These are phyloP conservation scores for Thalassarche chlororhynchos DNA, from an alignment of 2,113 vertebrate genomes.

Conservation along the genomic window DNA sequence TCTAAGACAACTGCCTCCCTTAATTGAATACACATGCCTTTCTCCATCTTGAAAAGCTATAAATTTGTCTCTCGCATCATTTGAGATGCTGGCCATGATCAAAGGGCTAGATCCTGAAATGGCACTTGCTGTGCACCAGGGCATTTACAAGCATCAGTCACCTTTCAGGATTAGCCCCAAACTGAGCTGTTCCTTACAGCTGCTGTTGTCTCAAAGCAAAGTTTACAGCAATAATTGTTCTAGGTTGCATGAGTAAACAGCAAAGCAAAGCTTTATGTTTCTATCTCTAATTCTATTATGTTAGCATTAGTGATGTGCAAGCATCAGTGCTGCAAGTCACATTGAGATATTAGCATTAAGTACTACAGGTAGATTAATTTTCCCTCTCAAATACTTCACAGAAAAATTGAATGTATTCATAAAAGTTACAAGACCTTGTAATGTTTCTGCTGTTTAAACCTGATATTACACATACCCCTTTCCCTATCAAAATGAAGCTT, in stretches of 20 bases:
- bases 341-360: background rate
- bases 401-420: background rate
- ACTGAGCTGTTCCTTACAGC: background rate
- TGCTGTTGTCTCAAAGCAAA: background rate
- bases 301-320: background rate
- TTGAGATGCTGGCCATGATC: background rate
- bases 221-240: background rate
- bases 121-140: background rate
- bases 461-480: background rate
- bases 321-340: background rate
- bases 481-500: background rate
- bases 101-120: background rate
- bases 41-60: background rate
- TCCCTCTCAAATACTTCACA: background rate
- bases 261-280: background rate
- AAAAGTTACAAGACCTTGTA: background rate
- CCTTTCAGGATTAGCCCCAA: background rate
- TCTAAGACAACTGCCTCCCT: background rate
- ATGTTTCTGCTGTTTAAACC: background rate
- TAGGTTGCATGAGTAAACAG: background rate
- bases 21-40: background rate
- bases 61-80: background rate
- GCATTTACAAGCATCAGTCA: background rate
- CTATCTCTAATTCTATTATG: background rate
- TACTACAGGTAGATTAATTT: background rate